These are phyloP conservation scores for Philhelius pedissequus DNA, from an alignment of 2,888 invertebrate genomes.

Conservation along the genomic window DNA sequence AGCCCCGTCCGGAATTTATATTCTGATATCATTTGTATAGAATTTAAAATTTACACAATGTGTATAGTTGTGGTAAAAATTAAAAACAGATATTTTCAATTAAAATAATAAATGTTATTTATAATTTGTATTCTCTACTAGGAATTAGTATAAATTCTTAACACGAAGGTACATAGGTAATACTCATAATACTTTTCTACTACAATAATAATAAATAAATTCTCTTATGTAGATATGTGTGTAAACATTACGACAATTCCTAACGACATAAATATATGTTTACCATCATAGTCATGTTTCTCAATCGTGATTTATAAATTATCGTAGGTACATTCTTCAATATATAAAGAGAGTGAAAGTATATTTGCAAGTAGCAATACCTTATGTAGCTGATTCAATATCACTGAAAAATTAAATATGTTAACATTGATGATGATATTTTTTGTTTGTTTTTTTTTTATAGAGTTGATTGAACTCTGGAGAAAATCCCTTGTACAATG, in stretches of 20 bases:
- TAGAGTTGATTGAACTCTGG: slow-evolving; percentile 35
- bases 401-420: slow-evolving; percentile 58
- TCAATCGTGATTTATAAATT: slow-evolving; percentile 54
- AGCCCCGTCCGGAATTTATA: too few relatives aligned
- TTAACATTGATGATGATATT: not conserved
- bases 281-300: not conserved
- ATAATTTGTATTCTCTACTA: not conserved
- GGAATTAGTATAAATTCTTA: not conserved
- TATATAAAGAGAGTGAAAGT: slow-evolving; percentile 49
- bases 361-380: not conserved
- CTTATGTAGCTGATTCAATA: too few relatives aligned
- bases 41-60: not conserved
- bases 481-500: slow-evolving; percentile 56
- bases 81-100: not conserved
- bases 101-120: not conserved
- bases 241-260: slow-evolving; percentile 7
- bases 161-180: not conserved
- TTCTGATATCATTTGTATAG: too few relatives aligned
- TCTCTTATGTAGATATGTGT: not conserved
- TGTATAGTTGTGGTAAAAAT: not conserved
- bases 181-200: not conserved
- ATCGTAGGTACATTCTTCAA: slow-evolving; percentile 48
- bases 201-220: slow-evolving; percentile 59
- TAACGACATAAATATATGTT: slow-evolving; percentile 1
- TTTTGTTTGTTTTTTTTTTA: not conserved